phyloP scores from a whole-genome alignment of 2,797 vertebrate species.

The Australoheros facetus region DNA sequence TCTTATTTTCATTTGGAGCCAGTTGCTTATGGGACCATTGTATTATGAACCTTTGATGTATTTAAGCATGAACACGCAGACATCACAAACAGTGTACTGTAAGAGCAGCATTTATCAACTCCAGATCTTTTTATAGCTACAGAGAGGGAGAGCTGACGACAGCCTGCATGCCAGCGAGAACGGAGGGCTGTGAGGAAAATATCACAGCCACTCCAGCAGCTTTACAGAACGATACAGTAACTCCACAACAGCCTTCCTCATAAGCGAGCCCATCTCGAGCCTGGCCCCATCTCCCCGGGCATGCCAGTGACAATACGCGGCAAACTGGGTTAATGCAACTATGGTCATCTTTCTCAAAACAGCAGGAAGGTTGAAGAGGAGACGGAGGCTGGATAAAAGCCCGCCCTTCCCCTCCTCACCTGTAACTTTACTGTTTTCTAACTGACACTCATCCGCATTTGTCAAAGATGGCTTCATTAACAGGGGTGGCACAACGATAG shows the following conservation, averaged over 20 bases:
- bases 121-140: constrained; percentile 65
- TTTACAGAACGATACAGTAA: constrained; percentile 37
- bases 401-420: constrained; percentile 12
- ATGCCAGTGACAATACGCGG: constrained; percentile 26
- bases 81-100: constrained; percentile 43
- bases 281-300: constrained; percentile 49
- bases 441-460: constrained; percentile 63
- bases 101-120: constrained; percentile 55
- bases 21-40: constrained; percentile 33
- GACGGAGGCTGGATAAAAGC: constrained; percentile 47
- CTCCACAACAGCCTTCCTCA: constrained; percentile 40
- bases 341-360: constrained; percentile 46
- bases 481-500: constrained; percentile 52
- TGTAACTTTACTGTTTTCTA: constrained; percentile 48
- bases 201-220: constrained; percentile 47
- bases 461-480: constrained; percentile 76
- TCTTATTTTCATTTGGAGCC: constrained; percentile 57
- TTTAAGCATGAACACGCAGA: constrained; percentile 50
- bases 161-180: constrained; percentile 36
- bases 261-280: constrained; percentile 36
- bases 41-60: constrained; percentile 61
- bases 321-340: constrained; percentile 65
- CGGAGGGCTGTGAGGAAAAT: constrained; percentile 48
- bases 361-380: constrained; percentile 48
- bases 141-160: constrained; percentile 40